Evolutionary conservation across 2,888 invertebrate species (phyloP).

Genomic region (Eledone cirrhosa): DNA sequence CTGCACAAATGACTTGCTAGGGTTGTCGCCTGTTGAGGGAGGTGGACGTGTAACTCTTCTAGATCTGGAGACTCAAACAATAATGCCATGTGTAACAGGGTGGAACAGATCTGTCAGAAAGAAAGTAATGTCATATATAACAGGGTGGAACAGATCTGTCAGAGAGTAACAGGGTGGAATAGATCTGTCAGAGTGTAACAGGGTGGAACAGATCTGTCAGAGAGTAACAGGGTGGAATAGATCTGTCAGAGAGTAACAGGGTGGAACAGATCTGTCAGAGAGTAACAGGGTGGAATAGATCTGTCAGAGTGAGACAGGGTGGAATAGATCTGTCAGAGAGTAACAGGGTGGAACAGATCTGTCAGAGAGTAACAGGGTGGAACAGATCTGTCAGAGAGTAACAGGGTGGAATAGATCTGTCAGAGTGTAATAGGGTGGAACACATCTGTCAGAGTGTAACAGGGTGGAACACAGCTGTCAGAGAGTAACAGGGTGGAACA

Average conservation of each 20-base stretch:
- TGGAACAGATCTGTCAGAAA: constrained; percentile 71
- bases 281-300: no score
- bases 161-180: not conserved
- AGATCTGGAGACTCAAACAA: constrained; percentile 74
- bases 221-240: no score
- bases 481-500: constrained; percentile 77
- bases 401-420: no score
- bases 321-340: constrained; percentile 72
- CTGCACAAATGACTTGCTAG: not conserved
- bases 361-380: constrained; percentile 74
- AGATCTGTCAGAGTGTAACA: constrained; percentile 78
- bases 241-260: constrained; percentile 75
- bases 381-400: constrained; percentile 70
- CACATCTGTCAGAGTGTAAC: constrained; percentile 73
- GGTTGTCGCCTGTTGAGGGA: constrained; percentile 31
- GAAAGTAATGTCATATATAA: not conserved
- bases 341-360: constrained; percentile 76
- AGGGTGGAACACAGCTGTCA: constrained; percentile 74
- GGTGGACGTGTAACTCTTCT: constrained; percentile 38
- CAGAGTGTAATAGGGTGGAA: constrained; percentile 76
- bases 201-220: constrained; percentile 72
- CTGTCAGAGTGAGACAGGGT: constrained; percentile 77
- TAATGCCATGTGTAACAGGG: constrained; percentile 77
- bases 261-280: constrained; percentile 73
- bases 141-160: not conserved